Evolutionary conservation across 1,140 invertebrate species (phyloP).

Genomic region (Pogonus chalceus): DNA sequence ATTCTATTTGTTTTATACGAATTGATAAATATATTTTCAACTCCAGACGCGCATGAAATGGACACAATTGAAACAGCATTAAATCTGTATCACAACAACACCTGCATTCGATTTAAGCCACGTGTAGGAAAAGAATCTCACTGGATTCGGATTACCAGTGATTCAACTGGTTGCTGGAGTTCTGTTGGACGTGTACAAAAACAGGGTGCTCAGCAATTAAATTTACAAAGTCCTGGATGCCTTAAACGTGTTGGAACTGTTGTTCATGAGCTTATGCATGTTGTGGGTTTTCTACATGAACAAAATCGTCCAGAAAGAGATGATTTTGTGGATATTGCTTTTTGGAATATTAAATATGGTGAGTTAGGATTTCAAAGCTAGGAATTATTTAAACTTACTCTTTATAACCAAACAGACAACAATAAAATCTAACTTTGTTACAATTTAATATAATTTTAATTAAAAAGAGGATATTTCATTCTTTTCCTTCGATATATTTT

Average conservation of each 20-base stretch:
- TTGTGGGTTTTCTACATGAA: conserved; percentile 77
- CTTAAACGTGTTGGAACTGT: conserved; percentile 60
- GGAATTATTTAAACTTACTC: conserved; percentile 3
- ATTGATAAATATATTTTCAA: no score
- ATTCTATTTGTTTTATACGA: no score
- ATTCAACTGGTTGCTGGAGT: conserved; percentile 70
- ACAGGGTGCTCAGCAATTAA: conserved; percentile 60
- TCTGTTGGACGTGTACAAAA: conserved; percentile 61
- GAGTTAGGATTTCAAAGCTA: conserved; percentile 14
- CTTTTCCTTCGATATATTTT: conserved; percentile 7
- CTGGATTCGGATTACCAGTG: conserved; percentile 56
- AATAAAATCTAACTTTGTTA: conserved; percentile 4
- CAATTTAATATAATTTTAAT: neutral
- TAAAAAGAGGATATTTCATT: neutral
- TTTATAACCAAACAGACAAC: neutral
- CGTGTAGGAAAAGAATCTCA: conserved; percentile 46
- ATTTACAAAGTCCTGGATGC: conserved; percentile 64
- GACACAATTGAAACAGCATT: conserved; percentile 51
- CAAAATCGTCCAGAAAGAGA: conserved; percentile 75
- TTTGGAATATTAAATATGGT: conserved; percentile 60
- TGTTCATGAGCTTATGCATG: conserved; percentile 80
- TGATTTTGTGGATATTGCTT: conserved; percentile 57
- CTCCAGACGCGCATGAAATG: conserved; percentile 36
- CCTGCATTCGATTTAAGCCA: conserved; percentile 58
- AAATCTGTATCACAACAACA: conserved; percentile 52